Percentiles rank a stretch among this genome's conserved stretches.
Evolutionary conservation across 2,113 vertebrate genomes (phyloP).

Genomic region (Epinephelus fuscoguttatus): DNA sequence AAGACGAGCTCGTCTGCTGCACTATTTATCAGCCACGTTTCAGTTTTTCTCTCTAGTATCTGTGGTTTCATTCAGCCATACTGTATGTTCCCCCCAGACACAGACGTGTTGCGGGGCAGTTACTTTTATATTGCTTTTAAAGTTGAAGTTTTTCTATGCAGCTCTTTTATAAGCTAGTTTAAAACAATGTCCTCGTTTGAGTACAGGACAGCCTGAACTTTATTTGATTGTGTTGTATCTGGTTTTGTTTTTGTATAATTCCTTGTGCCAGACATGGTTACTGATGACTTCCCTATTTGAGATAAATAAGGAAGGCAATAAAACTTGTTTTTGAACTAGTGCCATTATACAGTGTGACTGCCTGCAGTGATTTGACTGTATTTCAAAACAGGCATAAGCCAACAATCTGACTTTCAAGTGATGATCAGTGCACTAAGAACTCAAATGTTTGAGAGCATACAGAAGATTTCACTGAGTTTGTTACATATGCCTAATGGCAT

Average conservation of each 20-base stretch:
- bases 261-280: slow-evolving; percentile 14
- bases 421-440: background rate
- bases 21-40: slow-evolving; percentile 39
- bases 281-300: slow-evolving; percentile 52
- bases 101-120: slow-evolving; percentile 2
- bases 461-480: background rate
- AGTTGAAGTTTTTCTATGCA: slow-evolving; percentile 26
- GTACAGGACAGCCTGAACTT: background rate
- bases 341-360: background rate
- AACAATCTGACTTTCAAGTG: background rate
- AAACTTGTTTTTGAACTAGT: slow-evolving; percentile 41
- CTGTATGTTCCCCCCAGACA: background rate
- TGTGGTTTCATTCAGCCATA: background rate
- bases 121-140: slow-evolving; percentile 45
- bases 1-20: background rate
- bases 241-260: slow-evolving; percentile 19
- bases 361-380: background rate
- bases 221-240: background rate
- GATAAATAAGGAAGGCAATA: slow-evolving; percentile 59
- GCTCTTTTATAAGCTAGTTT: slow-evolving; percentile 48
- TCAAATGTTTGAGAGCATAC: background rate
- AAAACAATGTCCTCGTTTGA: background rate
- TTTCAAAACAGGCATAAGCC: background rate
- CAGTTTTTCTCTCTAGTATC: background rate
- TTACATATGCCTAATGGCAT: background rate